phyloP scores from a whole-genome alignment of 2,888 invertebrate species.

The Rotaria sp. region DNA sequence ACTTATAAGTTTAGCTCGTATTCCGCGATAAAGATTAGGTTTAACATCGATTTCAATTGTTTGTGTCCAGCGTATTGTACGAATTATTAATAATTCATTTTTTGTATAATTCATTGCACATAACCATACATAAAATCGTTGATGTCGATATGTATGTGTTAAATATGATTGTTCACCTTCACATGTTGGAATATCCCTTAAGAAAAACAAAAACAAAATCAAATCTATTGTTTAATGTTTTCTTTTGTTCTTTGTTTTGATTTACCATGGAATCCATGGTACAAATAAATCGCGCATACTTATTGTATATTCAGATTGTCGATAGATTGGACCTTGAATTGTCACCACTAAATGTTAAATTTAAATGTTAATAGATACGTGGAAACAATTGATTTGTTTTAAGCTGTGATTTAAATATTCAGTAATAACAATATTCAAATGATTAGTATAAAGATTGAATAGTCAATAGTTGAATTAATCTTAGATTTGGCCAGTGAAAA shows the following conservation, averaged over 20 bases:
- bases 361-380: no score
- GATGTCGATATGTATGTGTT: conserved; percentile 51
- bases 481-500: no score
- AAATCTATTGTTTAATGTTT: conserved; percentile 43
- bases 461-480: no score
- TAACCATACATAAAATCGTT: conserved; percentile 54
- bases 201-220: conserved; percentile 41
- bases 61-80: conserved; percentile 51
- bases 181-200: conserved; percentile 43
- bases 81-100: conserved; percentile 50
- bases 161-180: conserved; percentile 49
- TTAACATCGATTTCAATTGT: conserved; percentile 51
- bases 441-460: no score
- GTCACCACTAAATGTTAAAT: conserved; percentile 47
- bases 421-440: no score
- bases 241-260: conserved; percentile 43
- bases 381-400: no score
- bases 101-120: conserved; percentile 52
- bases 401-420: no score
- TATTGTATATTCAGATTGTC: conserved; percentile 48
- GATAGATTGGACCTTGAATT: conserved; percentile 50
- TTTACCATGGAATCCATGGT: conserved; percentile 47
- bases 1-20: conserved; percentile 46
- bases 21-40: conserved; percentile 48
- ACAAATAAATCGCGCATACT: conserved; percentile 56